Conservation (phyloP, 2,888 invertebrate species). For the Steinernema hermaphroditum region DNA sequence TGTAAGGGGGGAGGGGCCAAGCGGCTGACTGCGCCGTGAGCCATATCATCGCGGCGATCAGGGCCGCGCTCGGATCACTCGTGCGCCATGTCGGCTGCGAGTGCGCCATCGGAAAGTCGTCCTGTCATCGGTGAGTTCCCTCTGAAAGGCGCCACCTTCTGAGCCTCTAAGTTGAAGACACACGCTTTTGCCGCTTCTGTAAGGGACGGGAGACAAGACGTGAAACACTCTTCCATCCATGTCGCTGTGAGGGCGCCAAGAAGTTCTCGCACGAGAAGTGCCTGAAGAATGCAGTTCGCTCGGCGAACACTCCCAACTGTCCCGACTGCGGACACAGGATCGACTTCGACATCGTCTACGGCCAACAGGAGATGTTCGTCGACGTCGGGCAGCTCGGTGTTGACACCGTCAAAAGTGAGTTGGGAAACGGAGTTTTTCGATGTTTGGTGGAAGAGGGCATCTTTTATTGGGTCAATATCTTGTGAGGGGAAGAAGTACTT, state of each 20-base stretch:
- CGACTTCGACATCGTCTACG: conserved; percentile 6
- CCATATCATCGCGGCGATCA: no score
- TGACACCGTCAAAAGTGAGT: conserved; percentile 14
- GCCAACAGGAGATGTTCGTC: neutral
- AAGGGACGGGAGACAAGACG: neutral
- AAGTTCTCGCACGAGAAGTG: conserved; percentile 9
- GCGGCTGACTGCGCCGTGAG: no score
- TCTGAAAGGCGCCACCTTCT: no score
- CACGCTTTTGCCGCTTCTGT: conserved; percentile 1
- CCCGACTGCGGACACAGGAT: neutral
- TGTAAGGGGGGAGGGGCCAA: no score
- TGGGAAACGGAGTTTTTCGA: no score
- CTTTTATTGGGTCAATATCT: no score
- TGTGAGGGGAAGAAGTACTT: no score
- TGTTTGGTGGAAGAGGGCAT: neutral
- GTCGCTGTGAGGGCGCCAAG: neutral
- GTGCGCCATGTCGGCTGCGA: no score
- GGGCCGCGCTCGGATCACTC: no score
- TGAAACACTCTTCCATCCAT: neutral
- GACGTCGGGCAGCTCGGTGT: neutral
- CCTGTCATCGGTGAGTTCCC: no score
- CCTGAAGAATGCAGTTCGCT: neutral
- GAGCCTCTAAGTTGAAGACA: no score
- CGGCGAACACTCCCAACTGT: neutral
- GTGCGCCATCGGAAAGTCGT: no score